Base-by-base conservation (phyloP, 2,113 vertebrate species). In the Cygnus atratus region DNA sequence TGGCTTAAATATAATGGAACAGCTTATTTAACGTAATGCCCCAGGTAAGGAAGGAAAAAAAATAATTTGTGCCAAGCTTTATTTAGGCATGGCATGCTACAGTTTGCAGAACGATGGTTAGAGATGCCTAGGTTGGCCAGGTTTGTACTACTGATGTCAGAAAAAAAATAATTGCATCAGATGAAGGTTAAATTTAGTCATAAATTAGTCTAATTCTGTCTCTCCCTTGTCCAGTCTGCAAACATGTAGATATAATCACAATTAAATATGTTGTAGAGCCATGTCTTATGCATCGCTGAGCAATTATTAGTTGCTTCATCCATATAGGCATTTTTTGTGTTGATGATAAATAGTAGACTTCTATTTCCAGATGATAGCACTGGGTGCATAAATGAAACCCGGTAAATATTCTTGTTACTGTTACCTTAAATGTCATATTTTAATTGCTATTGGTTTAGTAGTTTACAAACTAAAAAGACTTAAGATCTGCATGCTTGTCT, bases 71-170 rank as follows among this genome's bases (percentile, higher is more conserved):
- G 41, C 17, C 58, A 50, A 84, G 50, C n/a, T 70, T 79, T 87
- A 21, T 28, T 72, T 11, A 5, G 16, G 26, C 18, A 2, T 33
- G 43, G 33, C 14, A 25, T 52, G 41, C 19, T 46, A 44, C 61
- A 41, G 37, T 39, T 77, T 1, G 1, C 63, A 76, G 43, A 2
- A 5, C 13, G 26, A 1, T 29, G 26, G 33, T 84, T 67, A 6
- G 4, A 72, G 54, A 9, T 58, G 35, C 61, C 39, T 57, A 1
- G 24, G 18, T 3, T 90, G 48, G 28, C 14, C 1, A 0, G 17
- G 59, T 39, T 17, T 77, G 0, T 31, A 4, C 29, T 39, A 6
- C 0, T 33, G 37, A n/a, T 48, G 20, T 24, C 75, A 41, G 46
- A 26, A 41, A 55, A 78, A 26, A 19, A 10, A 2, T 58, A 18